These are phyloP conservation scores for Rhinoderma darwinii DNA, from an alignment of 2,113 vertebrate species.

Conservation along the genomic window DNA sequence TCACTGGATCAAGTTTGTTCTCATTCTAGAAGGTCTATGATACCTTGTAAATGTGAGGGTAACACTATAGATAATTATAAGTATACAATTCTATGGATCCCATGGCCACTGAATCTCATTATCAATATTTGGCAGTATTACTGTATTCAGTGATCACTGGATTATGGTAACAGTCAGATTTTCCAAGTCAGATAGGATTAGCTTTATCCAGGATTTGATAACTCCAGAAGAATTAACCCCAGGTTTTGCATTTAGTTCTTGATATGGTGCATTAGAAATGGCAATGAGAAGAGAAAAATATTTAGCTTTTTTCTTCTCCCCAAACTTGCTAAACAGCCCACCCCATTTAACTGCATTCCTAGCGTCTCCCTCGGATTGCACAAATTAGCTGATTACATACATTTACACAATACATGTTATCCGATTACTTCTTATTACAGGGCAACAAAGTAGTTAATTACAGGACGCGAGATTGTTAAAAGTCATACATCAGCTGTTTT, in stretches of 20 bases:
- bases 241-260: not conserved
- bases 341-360: constrained; percentile 38
- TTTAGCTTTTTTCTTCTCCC: constrained; percentile 25
- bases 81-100: not conserved
- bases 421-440: constrained; percentile 38
- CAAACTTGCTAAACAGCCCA: constrained; percentile 22
- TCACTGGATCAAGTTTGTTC: constrained; percentile 30
- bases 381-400: constrained; percentile 44
- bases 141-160: not conserved
- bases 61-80: constrained; percentile 21
- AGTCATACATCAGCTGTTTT: constrained; percentile 1
- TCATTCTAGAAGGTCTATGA: not conserved
- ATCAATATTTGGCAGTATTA: not conserved
- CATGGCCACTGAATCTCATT: constrained; percentile 6
- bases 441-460: constrained; percentile 44
- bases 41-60: not conserved
- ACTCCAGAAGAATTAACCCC: not conserved
- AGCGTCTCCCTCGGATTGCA: constrained; percentile 16
- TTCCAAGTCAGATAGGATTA: not conserved
- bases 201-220: not conserved
- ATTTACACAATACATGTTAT: constrained; percentile 37
- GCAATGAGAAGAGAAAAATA: not conserved
- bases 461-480: not conserved
- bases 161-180: not conserved
- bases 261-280: constrained; percentile 9